Conservation (phyloP, 2,888 invertebrate genomes). For the Druceiella hillmani region DNA sequence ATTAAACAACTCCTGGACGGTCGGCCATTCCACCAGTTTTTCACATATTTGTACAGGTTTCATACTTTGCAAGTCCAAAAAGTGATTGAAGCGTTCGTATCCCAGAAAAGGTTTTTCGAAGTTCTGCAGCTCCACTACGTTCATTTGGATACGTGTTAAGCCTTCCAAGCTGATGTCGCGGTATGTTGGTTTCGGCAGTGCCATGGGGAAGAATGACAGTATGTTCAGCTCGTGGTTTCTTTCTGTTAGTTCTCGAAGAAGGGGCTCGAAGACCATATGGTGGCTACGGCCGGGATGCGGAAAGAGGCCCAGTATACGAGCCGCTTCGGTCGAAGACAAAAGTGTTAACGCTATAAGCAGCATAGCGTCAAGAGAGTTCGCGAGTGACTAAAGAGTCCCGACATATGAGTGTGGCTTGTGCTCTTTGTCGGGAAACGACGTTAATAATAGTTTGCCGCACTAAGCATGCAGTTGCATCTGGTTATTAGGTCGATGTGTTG, state of each 20-base stretch:
- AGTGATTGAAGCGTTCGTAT: slow-evolving; percentile 29
- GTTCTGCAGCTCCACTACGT: slow-evolving; percentile 32
- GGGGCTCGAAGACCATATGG: slow-evolving; percentile 53
- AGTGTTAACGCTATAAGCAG: no score
- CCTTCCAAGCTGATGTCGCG: slow-evolving; percentile 43
- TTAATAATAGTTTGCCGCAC: no score
- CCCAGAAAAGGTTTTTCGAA: slow-evolving; percentile 31
- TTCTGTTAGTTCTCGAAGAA: slow-evolving; percentile 48
- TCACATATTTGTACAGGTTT: slow-evolving; percentile 36
- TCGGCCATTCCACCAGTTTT: slow-evolving; percentile 35
- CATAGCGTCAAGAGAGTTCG: no score
- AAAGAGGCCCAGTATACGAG: slow-evolving; percentile 54
- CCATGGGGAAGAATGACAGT: slow-evolving; percentile 52
- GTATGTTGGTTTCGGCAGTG: slow-evolving; percentile 34
- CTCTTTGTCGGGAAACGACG: no score
- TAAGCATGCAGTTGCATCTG: no score
- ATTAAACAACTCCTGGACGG: slow-evolving; percentile 35
- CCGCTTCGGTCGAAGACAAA: slow-evolving; percentile 33
- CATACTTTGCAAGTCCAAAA: slow-evolving; percentile 33
- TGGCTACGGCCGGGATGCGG: slow-evolving; percentile 58
- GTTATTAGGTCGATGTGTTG: no score
- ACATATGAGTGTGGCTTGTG: no score
- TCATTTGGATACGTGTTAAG: slow-evolving; percentile 34
- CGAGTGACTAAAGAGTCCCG: no score
- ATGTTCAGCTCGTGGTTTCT: slow-evolving; percentile 58